Conservation (phyloP, 2,797 vertebrate species). For the Sebastes vulpes region DNA sequence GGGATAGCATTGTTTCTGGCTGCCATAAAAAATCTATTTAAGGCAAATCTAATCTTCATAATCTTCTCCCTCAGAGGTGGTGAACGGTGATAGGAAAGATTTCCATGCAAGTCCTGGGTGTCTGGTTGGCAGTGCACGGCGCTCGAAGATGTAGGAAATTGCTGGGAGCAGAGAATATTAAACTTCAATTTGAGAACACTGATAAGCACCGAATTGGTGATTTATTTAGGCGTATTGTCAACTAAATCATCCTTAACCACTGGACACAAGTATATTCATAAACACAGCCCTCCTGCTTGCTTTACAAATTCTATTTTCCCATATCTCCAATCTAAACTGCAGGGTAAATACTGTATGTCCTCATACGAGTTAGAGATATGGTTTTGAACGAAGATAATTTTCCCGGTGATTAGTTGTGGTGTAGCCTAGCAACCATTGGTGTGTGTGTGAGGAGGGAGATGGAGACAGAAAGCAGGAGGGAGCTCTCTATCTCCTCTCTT, state of each 20-base stretch:
- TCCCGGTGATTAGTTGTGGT: slow-evolving; percentile 67
- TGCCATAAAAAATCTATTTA: slow-evolving; percentile 84
- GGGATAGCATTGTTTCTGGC: slow-evolving; percentile 84
- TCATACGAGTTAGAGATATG: slow-evolving; percentile 52
- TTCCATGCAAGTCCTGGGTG: slow-evolving; percentile 72
- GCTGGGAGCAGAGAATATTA: slow-evolving; percentile 80
- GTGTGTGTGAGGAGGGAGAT: slow-evolving; percentile 17
- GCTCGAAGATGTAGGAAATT: slow-evolving; percentile 78
- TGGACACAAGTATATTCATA: slow-evolving; percentile 73
- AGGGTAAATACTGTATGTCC: slow-evolving; percentile 60
- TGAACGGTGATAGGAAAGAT: slow-evolving; percentile 78
- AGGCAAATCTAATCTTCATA: slow-evolving; percentile 85
- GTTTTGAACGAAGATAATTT: slow-evolving; percentile 66
- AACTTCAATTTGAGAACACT: slow-evolving; percentile 81
- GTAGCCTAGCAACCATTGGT: slow-evolving; percentile 68
- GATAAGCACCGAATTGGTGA: slow-evolving; percentile 77
- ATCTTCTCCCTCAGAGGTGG: slow-evolving; percentile 81
- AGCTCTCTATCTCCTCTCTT: slow-evolving; percentile 36
- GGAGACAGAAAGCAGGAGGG: slow-evolving; percentile 26
- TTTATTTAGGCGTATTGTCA: slow-evolving; percentile 79
- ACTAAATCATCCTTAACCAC: slow-evolving; percentile 72
- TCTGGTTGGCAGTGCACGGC: slow-evolving; percentile 56
- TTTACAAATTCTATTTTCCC: slow-evolving; percentile 48
- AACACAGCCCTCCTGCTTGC: slow-evolving; percentile 52
- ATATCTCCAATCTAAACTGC: slow-evolving; percentile 58